phyloP scores from a whole-genome alignment of 2,888 invertebrate species.

The Drosophila formosana region DNA sequence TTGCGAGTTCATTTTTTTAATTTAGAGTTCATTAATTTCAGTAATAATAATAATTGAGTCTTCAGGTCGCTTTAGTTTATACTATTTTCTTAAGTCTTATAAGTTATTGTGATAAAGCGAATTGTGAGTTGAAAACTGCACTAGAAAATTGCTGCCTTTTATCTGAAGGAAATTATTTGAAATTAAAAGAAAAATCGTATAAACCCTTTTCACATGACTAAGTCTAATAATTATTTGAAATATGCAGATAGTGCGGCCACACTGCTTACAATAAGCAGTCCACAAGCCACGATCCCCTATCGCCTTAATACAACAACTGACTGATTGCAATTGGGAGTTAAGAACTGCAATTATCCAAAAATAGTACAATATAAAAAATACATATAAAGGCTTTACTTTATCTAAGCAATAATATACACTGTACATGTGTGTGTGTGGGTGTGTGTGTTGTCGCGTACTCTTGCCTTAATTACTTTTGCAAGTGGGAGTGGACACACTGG shows the following conservation, averaged over 20 bases:
- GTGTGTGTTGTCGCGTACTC: conserved; percentile 29
- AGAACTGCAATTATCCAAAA: neutral
- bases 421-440: conserved; percentile 9
- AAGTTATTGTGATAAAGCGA: too few species aligned
- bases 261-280: neutral
- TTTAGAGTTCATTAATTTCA: too few species aligned
- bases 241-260: neutral
- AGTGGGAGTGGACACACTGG: conserved; percentile 32
- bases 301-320: neutral
- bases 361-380: neutral
- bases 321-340: neutral
- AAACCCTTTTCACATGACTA: too few species aligned
- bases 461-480: conserved; percentile 60
- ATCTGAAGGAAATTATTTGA: too few species aligned
- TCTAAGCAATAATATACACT: conserved; percentile 2
- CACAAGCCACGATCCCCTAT: neutral
- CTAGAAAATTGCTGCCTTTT: too few species aligned
- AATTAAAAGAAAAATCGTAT: too few species aligned
- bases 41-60: too few species aligned
- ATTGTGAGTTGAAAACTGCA: too few species aligned
- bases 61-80: too few species aligned
- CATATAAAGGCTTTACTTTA: conserved; percentile 15
- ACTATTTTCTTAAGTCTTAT: too few species aligned
- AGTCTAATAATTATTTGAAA: too few species aligned
- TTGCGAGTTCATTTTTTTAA: too few species aligned